Conservation (phyloP, 2,888 invertebrate species). For the Tenthredo livida region DNA sequence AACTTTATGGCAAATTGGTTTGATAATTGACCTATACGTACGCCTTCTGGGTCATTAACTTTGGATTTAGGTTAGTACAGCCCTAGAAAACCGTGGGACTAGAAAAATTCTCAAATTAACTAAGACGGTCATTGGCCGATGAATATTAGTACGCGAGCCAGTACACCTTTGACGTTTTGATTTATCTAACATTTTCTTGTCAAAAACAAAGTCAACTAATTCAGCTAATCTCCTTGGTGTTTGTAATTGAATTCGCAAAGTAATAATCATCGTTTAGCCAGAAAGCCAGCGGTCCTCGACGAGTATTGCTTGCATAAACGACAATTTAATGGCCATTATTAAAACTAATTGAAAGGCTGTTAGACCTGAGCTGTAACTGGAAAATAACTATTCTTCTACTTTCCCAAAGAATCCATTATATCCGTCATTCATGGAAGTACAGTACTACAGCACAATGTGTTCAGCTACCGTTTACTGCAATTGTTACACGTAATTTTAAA, state of each 20-base stretch:
- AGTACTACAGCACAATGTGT: constrained; percentile 6
- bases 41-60: constrained; percentile 50
- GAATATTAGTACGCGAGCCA: background rate
- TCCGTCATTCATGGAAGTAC: constrained; percentile 26
- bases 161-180: background rate
- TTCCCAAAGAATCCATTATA: constrained; percentile 43
- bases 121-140: background rate
- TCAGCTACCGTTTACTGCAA: constrained; percentile 14
- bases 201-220: background rate
- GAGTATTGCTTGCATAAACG: constrained; percentile 37
- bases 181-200: background rate
- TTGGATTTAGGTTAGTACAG: constrained; percentile 42
- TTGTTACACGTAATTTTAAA: background rate
- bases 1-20: constrained; percentile 46
- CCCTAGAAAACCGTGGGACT: constrained; percentile 50
- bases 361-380: constrained; percentile 25
- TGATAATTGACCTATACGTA: constrained; percentile 49
- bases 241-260: constrained; percentile 18
- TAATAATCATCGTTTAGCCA: constrained; percentile 25
- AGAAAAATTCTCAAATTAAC: background rate
- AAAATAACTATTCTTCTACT: constrained; percentile 46
- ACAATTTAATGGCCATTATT: constrained; percentile 46
- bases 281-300: constrained; percentile 19
- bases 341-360: constrained; percentile 48
- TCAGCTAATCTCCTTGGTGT: background rate